Base-by-base conservation (phyloP, 35 echinoderm and acorn worm genomes). In the Apostichopus parvimensis region DNA sequence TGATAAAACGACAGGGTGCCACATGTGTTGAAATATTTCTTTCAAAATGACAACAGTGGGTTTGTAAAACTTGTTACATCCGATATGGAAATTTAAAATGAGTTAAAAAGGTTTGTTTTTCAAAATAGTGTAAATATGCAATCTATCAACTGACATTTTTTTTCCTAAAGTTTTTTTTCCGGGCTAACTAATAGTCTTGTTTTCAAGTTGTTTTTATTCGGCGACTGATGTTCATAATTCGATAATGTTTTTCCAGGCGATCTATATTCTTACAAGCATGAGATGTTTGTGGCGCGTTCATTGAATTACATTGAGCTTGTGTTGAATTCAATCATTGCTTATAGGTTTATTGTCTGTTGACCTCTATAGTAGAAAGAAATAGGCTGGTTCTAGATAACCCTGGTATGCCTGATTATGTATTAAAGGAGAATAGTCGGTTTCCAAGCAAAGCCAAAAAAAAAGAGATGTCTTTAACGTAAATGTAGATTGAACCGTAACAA, bases 191-290 rank as follows among this genome's bases (percentile, higher is more conserved):
- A 84, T 84, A 59, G 54, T 60, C 56, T 84, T 15, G 34, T 45
- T 84, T 20, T 84, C 55, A 60, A 59, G 81, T 84, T 58, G 55
- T 14, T 54, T 45, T 84, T 84, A 58, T 84, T 59, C 81, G 20
- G 4, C 55, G 17, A 60, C 8, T 84, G 81, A 84, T 84, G 55
- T 84, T 59, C 52, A n/a, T 84, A 84, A 84, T 84, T 84, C 81
- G 81, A 84, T 84, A 84, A 84, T 84, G 58, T 84, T 84, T 84
- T 84, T 84, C 81, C 81, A 84, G 54, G 24, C 81, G 81, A 84
- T 84, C 81, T 84, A 84, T 84, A 84, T 84, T 84, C 57, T 60
- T 84, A 25, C 81, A 58, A 55, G 54, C n/a, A 59, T 53, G 81
- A 84, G 57, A 84, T 84, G 81, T 84, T 84, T 57, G 81, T 84